Evolutionary conservation across 2,797 vertebrate species (phyloP).

Genomic region (Myotis pilosus): DNA sequence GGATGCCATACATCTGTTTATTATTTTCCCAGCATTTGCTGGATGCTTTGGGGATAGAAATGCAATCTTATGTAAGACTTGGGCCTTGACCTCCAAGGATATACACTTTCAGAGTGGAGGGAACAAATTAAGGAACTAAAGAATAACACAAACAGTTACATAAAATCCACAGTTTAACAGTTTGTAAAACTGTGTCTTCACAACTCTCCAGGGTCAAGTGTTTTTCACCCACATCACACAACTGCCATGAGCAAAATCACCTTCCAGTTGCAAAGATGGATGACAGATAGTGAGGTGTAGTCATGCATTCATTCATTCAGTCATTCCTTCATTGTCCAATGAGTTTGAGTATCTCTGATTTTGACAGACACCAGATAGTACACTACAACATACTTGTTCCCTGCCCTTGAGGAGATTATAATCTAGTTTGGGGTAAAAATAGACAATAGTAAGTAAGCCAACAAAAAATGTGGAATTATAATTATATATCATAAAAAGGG

Average conservation of each 20-base stretch:
- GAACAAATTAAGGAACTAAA: not conserved
- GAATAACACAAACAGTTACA: not conserved
- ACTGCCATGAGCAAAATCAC: not conserved
- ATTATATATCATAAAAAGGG: not conserved
- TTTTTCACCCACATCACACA: not conserved
- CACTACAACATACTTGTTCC: not conserved
- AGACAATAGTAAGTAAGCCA: not conserved
- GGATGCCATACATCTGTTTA: not conserved
- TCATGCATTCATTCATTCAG: not conserved
- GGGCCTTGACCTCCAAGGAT: conserved; percentile 3
- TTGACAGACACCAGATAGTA: not conserved
- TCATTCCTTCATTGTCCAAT: not conserved
- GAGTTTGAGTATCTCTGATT: not conserved
- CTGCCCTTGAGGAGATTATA: not conserved
- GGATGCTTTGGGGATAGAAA: not conserved
- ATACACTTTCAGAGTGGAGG: not conserved
- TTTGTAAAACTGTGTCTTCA: not conserved
- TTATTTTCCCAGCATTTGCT: not conserved
- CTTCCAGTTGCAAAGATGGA: not conserved
- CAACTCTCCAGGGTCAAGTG: not conserved
- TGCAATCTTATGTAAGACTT: not conserved
- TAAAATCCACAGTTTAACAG: not conserved
- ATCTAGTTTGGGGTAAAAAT: not conserved
- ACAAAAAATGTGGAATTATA: not conserved
- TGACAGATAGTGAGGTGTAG: not conserved